phyloP scores from a whole-genome alignment of 2,888 invertebrate genomes.

The Apamea epomidion region DNA sequence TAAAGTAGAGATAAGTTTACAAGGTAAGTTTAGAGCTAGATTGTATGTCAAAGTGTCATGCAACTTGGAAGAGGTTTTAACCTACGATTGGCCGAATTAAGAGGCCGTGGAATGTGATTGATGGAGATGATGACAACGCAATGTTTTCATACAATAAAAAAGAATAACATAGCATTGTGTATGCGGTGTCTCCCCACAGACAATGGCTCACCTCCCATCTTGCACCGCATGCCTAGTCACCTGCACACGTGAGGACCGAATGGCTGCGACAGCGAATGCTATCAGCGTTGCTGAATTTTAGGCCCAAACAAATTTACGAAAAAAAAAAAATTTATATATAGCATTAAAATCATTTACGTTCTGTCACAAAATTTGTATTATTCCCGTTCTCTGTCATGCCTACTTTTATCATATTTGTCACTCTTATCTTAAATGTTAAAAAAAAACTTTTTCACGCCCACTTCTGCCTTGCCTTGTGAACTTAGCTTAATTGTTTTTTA shows the following conservation, averaged over 20 bases:
- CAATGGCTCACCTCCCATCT: too few species aligned
- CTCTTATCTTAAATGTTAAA: neutral
- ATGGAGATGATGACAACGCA: neutral
- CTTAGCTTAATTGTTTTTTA: constrained; percentile 5
- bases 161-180: neutral
- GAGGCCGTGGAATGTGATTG: neutral
- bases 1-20: neutral
- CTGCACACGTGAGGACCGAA: too few species aligned
- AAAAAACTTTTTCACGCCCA: neutral
- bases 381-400: neutral
- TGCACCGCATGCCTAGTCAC: too few species aligned
- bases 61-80: neutral
- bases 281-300: too few species aligned
- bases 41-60: neutral
- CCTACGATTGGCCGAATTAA: neutral
- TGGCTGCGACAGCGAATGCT: too few species aligned
- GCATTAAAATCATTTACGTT: neutral
- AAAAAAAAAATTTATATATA: too few species aligned
- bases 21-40: neutral
- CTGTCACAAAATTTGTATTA: neutral
- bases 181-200: too few species aligned
- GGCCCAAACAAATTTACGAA: too few species aligned
- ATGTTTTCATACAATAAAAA: neutral
- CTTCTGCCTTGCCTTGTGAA: neutral
- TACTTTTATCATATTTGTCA: neutral